These are phyloP conservation scores for Parelbella ahira DNA, from an alignment of 2,888 invertebrate species.

Conservation along the genomic window DNA sequence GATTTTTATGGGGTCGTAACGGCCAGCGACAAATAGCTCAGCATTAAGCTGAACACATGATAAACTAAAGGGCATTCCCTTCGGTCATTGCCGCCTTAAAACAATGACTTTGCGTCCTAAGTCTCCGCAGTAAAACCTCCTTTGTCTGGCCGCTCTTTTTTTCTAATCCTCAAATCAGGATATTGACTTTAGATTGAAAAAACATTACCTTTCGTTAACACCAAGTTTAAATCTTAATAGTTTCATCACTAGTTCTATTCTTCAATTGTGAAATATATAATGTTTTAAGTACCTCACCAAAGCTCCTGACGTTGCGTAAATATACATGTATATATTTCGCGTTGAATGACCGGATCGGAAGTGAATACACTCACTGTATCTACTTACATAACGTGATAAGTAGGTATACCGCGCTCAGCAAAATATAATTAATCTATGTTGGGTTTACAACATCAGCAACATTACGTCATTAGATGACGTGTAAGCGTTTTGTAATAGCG, in stretches of 20 bases:
- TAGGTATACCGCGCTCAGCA: conserved; percentile 13
- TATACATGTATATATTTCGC: background rate
- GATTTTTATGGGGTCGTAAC: conserved; percentile 14
- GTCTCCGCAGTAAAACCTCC: conserved; percentile 16
- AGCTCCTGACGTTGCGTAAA: too few species aligned
- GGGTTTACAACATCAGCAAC: conserved; percentile 6
- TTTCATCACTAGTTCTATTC: too few species aligned
- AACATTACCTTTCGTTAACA: too few species aligned
- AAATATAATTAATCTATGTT: conserved; percentile 22
- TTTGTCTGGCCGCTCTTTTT: conserved; percentile 26
- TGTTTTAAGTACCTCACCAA: too few species aligned
- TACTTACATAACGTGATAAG: conserved; percentile 16
- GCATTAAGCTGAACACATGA: conserved; percentile 16
- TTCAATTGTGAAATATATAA: too few species aligned
- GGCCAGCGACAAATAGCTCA: conserved; percentile 16
- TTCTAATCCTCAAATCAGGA: background rate
- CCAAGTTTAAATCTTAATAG: too few species aligned
- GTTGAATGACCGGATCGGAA: conserved; percentile 17
- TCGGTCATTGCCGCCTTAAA: conserved; percentile 30
- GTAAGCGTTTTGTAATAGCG: conserved; percentile 11
- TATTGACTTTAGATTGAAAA: too few species aligned
- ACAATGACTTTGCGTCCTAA: conserved; percentile 31
- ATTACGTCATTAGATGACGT: conserved; percentile 18
- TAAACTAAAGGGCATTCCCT: conserved; percentile 33
- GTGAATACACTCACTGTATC: conserved; percentile 9